These are phyloP conservation scores for Pseudomyrmex concolor DNA, from an alignment of 1,140 invertebrate genomes.

Conservation along the genomic window DNA sequence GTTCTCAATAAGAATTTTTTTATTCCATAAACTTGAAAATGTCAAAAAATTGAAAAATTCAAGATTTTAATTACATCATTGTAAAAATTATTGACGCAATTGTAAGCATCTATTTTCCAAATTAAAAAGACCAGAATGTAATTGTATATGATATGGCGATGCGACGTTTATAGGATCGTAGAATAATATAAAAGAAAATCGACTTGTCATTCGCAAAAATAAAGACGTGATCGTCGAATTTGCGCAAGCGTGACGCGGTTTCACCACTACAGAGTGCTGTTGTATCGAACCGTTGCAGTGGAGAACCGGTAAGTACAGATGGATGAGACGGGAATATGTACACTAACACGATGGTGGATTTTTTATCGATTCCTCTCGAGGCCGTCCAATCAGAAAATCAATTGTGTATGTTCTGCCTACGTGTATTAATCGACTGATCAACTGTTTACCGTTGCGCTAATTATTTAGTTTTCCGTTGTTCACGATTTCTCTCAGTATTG, in stretches of 20 bases:
- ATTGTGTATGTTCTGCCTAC: slow-evolving; percentile 34
- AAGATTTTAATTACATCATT: too few relatives aligned
- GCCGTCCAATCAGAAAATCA: slow-evolving; percentile 54
- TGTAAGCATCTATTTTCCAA: neutral
- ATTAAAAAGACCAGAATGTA: too few relatives aligned
- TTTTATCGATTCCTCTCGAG: neutral
- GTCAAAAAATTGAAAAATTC: neutral
- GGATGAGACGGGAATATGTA: slow-evolving; percentile 10
- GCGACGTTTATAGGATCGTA: neutral
- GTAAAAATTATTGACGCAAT: too few relatives aligned
- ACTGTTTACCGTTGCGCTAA: slow-evolving; percentile 43
- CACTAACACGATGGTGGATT: slow-evolving; percentile 2
- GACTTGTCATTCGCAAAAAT: slow-evolving; percentile 32
- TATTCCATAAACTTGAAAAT: neutral
- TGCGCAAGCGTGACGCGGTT: slow-evolving; percentile 37
- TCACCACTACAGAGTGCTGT: neutral
- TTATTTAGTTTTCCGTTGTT: slow-evolving; percentile 56
- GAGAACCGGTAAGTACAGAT: slow-evolving; percentile 20
- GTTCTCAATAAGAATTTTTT: neutral
- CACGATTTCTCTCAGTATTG: slow-evolving; percentile 19
- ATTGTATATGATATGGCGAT: too few relatives aligned
- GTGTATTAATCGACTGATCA: slow-evolving; percentile 37
- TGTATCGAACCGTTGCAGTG: slow-evolving; percentile 34
- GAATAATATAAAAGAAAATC: too few relatives aligned
- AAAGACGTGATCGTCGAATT: slow-evolving; percentile 36